phyloP scores from a whole-genome alignment of 2,113 vertebrate species.

The Charadrius vociferus region DNA sequence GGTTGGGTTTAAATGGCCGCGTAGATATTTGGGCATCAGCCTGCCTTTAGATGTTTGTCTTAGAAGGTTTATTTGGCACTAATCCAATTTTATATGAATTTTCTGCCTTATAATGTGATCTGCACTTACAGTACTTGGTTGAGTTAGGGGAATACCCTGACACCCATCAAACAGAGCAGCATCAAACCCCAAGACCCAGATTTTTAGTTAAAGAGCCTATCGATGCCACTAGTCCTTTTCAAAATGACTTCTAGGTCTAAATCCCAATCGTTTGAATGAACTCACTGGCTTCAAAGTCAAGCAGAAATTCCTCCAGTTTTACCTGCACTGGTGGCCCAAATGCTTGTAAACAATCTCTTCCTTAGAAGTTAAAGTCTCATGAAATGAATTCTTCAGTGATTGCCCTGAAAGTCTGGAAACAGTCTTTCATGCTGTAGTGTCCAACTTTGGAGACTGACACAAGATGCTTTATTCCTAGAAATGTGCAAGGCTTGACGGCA shows the following conservation, averaged over 20 bases:
- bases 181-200: background rate
- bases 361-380: background rate
- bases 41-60: background rate
- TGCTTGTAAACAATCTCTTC: background rate
- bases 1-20: background rate
- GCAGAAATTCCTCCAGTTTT: background rate
- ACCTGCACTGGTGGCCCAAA: background rate
- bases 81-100: background rate
- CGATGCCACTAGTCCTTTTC: background rate
- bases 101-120: background rate
- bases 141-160: background rate
- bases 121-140: accelerated
- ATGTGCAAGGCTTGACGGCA: background rate
- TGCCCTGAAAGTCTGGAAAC: background rate
- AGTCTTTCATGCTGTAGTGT: background rate
- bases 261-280: background rate
- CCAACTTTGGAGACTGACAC: background rate
- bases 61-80: background rate
- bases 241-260: background rate
- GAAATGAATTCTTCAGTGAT: background rate
- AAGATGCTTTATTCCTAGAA: background rate
- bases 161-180: accelerated
- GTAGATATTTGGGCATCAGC: background rate
- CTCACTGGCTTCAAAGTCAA: background rate
- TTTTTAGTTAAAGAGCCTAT: background rate